These are phyloP conservation scores for Polypterus bichir DNA, from an alignment of 2,113 vertebrate species.

Conservation along the genomic window DNA sequence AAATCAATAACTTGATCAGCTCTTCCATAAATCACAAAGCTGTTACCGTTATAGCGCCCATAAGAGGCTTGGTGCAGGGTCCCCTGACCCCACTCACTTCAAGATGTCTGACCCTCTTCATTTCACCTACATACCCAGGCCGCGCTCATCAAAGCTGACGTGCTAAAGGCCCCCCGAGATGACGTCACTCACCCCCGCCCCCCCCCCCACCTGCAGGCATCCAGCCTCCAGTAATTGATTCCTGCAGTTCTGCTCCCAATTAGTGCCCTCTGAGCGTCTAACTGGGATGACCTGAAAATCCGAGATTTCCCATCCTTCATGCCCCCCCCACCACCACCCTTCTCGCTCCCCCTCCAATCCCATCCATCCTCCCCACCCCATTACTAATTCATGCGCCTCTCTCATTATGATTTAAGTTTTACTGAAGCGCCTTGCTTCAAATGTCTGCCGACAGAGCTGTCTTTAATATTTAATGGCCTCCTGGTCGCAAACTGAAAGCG, in stretches of 20 bases:
- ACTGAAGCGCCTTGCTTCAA: slow-evolving; percentile 55
- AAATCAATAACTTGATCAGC: no score
- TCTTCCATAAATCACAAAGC: no score
- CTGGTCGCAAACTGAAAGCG: slow-evolving; percentile 52
- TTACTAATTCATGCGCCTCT: slow-evolving; percentile 53
- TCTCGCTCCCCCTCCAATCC: slow-evolving; percentile 45
- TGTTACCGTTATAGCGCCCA: no score
- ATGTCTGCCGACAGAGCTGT: slow-evolving; percentile 46
- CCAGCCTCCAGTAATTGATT: not conserved
- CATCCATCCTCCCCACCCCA: slow-evolving; percentile 43
- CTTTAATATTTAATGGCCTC: slow-evolving; percentile 64
- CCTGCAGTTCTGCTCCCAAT: no score
- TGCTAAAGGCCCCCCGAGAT: no score
- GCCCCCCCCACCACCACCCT: slow-evolving; percentile 19
- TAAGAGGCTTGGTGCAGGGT: no score
- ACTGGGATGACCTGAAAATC: no score
- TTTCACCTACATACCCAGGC: no score
- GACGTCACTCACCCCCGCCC: slow-evolving; percentile 30
- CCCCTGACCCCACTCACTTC: no score
- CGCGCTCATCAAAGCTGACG: no score
- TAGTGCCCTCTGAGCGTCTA: no score
- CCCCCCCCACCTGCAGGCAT: slow-evolving; percentile 19
- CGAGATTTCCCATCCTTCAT: slow-evolving; percentile 5
- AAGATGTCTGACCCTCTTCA: no score
- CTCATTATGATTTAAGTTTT: slow-evolving; percentile 58